Evolutionary conservation across 2,797 vertebrate species (phyloP).

Genomic region (Eutrigla gurnardus): DNA sequence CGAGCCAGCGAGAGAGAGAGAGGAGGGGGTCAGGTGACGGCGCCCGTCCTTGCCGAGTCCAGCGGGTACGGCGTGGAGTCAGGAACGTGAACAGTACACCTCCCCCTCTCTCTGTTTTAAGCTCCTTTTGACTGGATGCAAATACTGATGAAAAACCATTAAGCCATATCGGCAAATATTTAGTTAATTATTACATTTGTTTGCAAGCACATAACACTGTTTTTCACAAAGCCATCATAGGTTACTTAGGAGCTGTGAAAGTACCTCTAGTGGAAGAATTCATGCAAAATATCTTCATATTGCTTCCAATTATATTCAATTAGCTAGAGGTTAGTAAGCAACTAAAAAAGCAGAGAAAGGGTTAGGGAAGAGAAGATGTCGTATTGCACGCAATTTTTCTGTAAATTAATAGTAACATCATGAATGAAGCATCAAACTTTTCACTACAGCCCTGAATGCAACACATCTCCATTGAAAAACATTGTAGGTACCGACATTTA

Average conservation of each 20-base stretch:
- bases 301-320: background rate
- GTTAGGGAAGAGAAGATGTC: too few species aligned
- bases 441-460: background rate
- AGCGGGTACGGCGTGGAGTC: slow-evolving; percentile 42
- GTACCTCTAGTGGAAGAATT: background rate
- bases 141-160: too few species aligned
- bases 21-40: slow-evolving; percentile 54
- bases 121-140: too few species aligned
- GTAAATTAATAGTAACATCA: too few species aligned
- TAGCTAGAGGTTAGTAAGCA: background rate
- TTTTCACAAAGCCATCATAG: background rate
- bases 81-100: slow-evolving; percentile 16
- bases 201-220: background rate
- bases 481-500: background rate
- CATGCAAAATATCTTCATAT: background rate
- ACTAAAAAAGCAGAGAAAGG: background rate
- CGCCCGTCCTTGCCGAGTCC: slow-evolving; percentile 41
- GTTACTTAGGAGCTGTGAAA: background rate
- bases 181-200: too few species aligned
- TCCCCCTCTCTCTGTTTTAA: background rate
- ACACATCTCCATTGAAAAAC: background rate
- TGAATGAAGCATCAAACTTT: too few species aligned
- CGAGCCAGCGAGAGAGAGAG: slow-evolving; percentile 44
- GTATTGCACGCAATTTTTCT: too few species aligned
- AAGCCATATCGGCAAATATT: too few species aligned